These are phyloP conservation scores for Eulithis testata DNA, from an alignment of 2,888 invertebrate species.

Conservation along the genomic window DNA sequence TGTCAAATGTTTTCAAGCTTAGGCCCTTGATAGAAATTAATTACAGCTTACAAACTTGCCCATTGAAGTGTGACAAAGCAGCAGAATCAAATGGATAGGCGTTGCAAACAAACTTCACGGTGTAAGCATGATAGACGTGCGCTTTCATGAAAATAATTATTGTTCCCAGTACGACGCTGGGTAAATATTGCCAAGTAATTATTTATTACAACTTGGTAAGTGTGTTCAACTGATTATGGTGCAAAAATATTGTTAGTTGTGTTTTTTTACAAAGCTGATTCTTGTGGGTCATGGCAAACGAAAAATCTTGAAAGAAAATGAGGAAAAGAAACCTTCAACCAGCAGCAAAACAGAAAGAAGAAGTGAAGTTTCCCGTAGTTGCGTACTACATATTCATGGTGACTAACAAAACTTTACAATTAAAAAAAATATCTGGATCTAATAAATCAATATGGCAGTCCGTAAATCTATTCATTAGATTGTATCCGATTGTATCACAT, in stretches of 20 bases:
- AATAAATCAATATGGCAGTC: constrained; percentile 28
- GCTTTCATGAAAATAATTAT: constrained; percentile 55
- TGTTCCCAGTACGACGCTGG: constrained; percentile 33
- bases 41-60: constrained; percentile 22
- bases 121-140: constrained; percentile 47
- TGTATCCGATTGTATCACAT: constrained; percentile 27
- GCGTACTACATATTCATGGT: no score
- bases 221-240: no score
- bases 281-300: no score
- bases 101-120: constrained; percentile 54
- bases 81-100: constrained; percentile 48
- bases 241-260: no score
- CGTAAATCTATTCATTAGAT: constrained; percentile 35
- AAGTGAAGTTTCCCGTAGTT: no score
- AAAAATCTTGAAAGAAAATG: no score
- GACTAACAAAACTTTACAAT: no score
- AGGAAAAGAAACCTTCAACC: no score
- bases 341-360: no score
- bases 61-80: constrained; percentile 37
- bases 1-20: not conserved
- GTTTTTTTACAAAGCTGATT: no score
- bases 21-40: constrained; percentile 12
- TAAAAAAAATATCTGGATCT: constrained; percentile 30
- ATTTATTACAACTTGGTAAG: not conserved
- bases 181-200: not conserved